Evolutionary conservation across 2,797 vertebrate species (phyloP), one percentile per base, ranked within the genome.

Genomic region (Cirrhinus molitorella): DNA sequence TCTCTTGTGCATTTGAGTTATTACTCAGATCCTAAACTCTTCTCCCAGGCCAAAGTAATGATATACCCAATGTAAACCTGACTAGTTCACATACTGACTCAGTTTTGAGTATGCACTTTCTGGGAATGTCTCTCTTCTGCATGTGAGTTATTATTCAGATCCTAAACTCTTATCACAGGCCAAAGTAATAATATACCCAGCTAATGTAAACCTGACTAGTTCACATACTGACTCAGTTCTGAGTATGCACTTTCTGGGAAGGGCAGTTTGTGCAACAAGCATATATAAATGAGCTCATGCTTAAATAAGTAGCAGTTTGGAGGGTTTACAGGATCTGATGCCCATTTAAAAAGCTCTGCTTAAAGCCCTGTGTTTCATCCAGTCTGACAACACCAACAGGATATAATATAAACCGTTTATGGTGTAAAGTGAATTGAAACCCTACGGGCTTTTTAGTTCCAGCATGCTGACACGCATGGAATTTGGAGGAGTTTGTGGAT

Each of bases 241-340:
- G 83, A 87, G 45, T 83, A 61, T 75, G 63, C 66, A 68, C 72
- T 84, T 88, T 81, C 81, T 84, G 80, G 85, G 86, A 89, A 86
- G 51, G 31, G 5, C 61, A 85, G 17, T 6, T 75, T 77, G 76
- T 23, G 53, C 66, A 25, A 51, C 68, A 63, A 81, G 67, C 61
- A 16, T 72, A 71, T 51, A 47, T 37, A 82, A 67, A 57, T 49
- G 51, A 72, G 67, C 43, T 61, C 63, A 31, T 70, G 34, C 66
- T 65, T 71, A 68, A 61, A 65, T 28, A 47, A 34, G 37, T 40
- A 53, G 31, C 45, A 70, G 55, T 16, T n/a, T 43, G 31, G 31
- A n/a, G 8, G 12, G 51, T 28, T 65, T 79, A 45, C 55, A 47
- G 45, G 55, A 78, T 72, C 49, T 66, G 61, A 84, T 84, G 49